phyloP scores from a whole-genome alignment of 2,113 vertebrate species.

The Corydoras maculifer region DNA sequence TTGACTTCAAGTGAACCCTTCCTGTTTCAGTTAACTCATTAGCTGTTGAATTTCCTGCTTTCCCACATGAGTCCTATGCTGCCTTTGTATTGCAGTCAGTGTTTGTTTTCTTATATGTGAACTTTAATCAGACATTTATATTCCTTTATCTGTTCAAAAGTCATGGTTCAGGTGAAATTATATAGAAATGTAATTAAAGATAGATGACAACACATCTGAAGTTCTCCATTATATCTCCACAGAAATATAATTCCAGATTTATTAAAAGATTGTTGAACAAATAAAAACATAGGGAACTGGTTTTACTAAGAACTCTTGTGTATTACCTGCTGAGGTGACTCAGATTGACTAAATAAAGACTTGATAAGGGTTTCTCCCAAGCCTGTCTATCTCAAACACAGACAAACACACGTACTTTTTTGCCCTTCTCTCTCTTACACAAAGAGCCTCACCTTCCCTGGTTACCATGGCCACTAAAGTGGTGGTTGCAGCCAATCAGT shows the following conservation, averaged over 20 bases:
- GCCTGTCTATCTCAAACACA: constrained; percentile 11
- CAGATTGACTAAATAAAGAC: constrained; percentile 40
- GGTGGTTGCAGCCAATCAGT: constrained; percentile 47
- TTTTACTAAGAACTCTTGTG: too few species aligned
- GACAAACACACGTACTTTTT: constrained; percentile 30
- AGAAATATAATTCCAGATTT: too few species aligned
- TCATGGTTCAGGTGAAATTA: too few species aligned
- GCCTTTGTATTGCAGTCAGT: background rate
- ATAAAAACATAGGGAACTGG: too few species aligned
- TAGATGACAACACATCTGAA: too few species aligned
- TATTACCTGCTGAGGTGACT: constrained; percentile 14
- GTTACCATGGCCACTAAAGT: constrained; percentile 68
- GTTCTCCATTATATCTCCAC: too few species aligned
- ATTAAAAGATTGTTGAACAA: too few species aligned
- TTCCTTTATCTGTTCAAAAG: too few species aligned
- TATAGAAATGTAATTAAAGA: too few species aligned
- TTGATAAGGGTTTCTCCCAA: constrained; percentile 31
- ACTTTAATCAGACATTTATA: too few species aligned
- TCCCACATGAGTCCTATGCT: background rate
- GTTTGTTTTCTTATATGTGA: too few species aligned
- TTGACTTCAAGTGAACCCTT: constrained; percentile 40
- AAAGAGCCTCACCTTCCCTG: constrained; percentile 52
- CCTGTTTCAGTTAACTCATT: constrained; percentile 8
- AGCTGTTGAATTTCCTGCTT: constrained; percentile 9
- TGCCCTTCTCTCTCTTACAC: constrained; percentile 22